Conservation (phyloP, 2,888 invertebrate genomes). For the Anticlea derivata region DNA sequence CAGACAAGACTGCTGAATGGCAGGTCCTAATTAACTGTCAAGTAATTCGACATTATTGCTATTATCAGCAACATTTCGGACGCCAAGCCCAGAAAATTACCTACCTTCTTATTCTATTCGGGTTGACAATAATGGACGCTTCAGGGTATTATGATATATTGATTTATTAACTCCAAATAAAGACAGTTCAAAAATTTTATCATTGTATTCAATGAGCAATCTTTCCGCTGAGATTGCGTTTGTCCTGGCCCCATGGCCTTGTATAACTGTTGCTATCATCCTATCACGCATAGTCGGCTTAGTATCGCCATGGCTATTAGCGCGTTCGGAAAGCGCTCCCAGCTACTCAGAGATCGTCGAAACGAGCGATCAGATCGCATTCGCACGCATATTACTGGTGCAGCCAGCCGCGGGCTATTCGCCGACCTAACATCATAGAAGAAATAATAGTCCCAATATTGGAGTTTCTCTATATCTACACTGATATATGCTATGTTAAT, state of each 20-base stretch:
- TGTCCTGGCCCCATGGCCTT: constrained; percentile 18
- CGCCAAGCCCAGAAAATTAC: constrained; percentile 37
- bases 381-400: constrained; percentile 80
- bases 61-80: constrained; percentile 48
- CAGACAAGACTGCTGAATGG: constrained; percentile 66
- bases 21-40: constrained; percentile 80
- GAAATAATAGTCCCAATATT: constrained; percentile 1
- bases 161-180: too few species aligned
- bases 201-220: too few species aligned
- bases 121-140: not conserved
- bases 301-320: constrained; percentile 54
- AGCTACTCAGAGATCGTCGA: constrained; percentile 48
- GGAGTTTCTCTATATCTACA: not conserved
- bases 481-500: not conserved
- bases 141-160: too few species aligned
- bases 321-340: constrained; percentile 52
- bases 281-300: constrained; percentile 28
- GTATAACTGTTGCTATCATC: constrained; percentile 23
- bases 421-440: constrained; percentile 63
- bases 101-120: constrained; percentile 8
- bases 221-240: too few species aligned
- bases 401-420: constrained; percentile 61
- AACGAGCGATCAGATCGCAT: constrained; percentile 71
- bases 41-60: constrained; percentile 71
- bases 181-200: too few species aligned